These are phyloP conservation scores for Maniola jurtina DNA, from an alignment of 1,140 invertebrate species.

Conservation along the genomic window DNA sequence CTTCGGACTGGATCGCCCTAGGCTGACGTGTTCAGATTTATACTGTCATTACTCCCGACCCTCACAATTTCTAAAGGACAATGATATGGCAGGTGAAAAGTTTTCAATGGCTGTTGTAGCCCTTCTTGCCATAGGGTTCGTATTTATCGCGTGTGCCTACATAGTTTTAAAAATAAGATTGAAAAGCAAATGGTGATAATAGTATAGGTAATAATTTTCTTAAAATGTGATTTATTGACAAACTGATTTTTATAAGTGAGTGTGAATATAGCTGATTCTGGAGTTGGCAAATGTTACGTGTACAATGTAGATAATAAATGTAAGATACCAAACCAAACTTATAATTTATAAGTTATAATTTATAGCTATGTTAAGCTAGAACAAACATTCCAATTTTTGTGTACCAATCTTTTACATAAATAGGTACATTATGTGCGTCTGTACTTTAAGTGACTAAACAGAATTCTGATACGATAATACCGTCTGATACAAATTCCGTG, in stretches of 20 bases:
- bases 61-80: conserved; percentile 82
- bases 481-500: too few species aligned
- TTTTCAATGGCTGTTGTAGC: conserved; percentile 80
- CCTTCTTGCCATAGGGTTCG: conserved; percentile 80
- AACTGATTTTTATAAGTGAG: conserved; percentile 10
- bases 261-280: neutral
- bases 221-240: neutral
- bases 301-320: conserved; percentile 4
- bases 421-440: neutral
- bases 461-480: neutral
- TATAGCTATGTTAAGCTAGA: neutral
- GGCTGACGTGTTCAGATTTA: conserved; percentile 81
- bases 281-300: neutral
- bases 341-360: conserved; percentile 8
- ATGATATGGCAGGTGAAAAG: conserved; percentile 86
- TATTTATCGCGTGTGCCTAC: conserved; percentile 83
- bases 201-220: neutral
- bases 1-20: conserved; percentile 84
- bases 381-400: neutral
- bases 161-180: conserved; percentile 83
- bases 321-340: neutral
- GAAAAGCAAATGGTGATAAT: conserved; percentile 75
- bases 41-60: conserved; percentile 88
- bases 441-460: neutral
- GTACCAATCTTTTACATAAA: neutral